Percentiles rank a stretch among this genome's conserved stretches.
phyloP scores from a whole-genome alignment of 2,888 invertebrate genomes.

The Pogonocherus hispidulus region DNA sequence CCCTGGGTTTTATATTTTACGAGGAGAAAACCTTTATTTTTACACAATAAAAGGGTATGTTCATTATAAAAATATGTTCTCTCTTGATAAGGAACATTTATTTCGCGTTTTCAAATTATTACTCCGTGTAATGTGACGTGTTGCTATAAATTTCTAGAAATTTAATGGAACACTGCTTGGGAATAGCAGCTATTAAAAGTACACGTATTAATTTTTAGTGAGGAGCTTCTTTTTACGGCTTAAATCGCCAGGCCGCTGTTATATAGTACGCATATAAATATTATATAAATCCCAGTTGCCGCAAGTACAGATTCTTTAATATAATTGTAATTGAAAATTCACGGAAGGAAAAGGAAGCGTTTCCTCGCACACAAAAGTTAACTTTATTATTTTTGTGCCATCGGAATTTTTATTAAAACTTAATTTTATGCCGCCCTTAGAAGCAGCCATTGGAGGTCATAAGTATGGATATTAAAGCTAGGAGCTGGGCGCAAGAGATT shows the following conservation, averaged over 20 bases:
- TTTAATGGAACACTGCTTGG: not conserved
- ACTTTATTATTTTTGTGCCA: slow-evolving; percentile 2
- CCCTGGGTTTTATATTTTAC: too few species aligned
- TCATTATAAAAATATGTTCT: too few species aligned
- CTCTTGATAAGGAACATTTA: too few species aligned
- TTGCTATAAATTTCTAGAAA: not conserved
- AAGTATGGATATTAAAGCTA: not conserved
- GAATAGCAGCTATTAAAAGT: slow-evolving; percentile 7
- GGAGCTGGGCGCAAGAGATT: not conserved
- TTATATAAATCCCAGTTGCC: not conserved
- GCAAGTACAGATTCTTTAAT: not conserved
- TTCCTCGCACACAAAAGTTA: not conserved
- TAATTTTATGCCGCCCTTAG: slow-evolving; percentile 1
- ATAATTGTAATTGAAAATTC: slow-evolving; percentile 19
- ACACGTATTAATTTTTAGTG: slow-evolving; percentile 12
- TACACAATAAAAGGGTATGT: too few species aligned
- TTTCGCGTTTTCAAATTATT: too few species aligned
- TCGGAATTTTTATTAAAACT: not conserved
- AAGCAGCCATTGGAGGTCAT: not conserved
- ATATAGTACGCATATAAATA: slow-evolving; percentile 10
- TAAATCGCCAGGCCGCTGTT: not conserved
- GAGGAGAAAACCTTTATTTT: too few species aligned
- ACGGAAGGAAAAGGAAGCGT: not conserved
- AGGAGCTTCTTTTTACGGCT: slow-evolving; percentile 12
- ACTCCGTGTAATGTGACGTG: not conserved